Evolutionary conservation across 1,140 invertebrate species (phyloP), one percentile per base, ranked within the genome.

Genomic region (Physella acuta): DNA sequence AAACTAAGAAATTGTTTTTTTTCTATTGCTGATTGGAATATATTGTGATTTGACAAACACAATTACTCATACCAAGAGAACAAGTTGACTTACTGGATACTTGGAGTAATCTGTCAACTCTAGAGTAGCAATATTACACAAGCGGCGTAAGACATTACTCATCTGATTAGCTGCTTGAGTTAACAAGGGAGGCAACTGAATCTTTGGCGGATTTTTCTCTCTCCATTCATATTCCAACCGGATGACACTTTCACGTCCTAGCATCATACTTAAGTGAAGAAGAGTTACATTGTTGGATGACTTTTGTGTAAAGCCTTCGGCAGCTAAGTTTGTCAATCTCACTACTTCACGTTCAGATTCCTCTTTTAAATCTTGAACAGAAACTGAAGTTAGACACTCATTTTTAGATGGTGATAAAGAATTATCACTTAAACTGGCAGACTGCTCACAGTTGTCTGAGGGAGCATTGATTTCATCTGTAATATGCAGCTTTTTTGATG

Each of bases 211-310:
- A 30, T 37, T 28, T 33, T 49, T 68, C 66, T 58, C 37, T 36
- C 16, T 44, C 66, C 66, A 68, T 28, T 68, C 66, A 30, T 68
- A 68, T 31, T 68, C 55, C 20, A 68, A 30, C 4, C 37, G 33
- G 3, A 68, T 60, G 11, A 68, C 49, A 11, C 36, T 59, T 16
- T 39, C 56, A 5, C 66, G 17, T 53, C 66, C 66, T 2, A 68
- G 55, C 20, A 68, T 26, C 2, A 68, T 30, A 26, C 66, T 59
- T 1, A 68, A 31, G 56, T 68, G 66, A 24, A 68, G 39, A n/a
- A 68, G 56, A 20, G 56, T 68, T n/a, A 68, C 37, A 3, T n/a
- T 68, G 66, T 68, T 58, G 16, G 66, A 68, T 1, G 33, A 49
- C 49, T 31, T 17, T 8, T 49, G 1, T 20, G 56, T 59, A n/a